Evolutionary conservation across 1,140 invertebrate species (phyloP).

Genomic region (Pseudomyrmex gracilis): DNA sequence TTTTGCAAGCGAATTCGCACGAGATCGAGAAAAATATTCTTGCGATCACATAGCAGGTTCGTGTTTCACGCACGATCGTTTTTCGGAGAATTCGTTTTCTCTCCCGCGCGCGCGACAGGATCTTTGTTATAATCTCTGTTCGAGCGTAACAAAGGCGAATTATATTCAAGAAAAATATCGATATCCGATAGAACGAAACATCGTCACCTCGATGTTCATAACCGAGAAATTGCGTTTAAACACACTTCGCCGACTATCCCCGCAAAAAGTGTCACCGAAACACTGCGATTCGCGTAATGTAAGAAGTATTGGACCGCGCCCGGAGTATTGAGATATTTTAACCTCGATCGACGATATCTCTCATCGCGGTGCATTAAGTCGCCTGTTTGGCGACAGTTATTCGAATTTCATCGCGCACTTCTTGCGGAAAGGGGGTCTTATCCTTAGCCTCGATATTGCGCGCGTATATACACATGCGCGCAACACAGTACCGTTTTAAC

Average conservation of each 20-base stretch:
- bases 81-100: not conserved
- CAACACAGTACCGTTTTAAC: not conserved
- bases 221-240: not conserved
- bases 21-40: not conserved
- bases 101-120: not conserved
- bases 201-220: not conserved
- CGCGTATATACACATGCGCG: conserved; percentile 11
- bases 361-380: conserved; percentile 38
- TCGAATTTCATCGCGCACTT: conserved; percentile 11
- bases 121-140: not conserved
- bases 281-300: not conserved
- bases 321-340: conserved; percentile 34
- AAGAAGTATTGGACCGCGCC: not conserved
- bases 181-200: not conserved
- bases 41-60: not conserved
- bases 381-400: not conserved
- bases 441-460: not conserved
- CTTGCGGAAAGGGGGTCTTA: not conserved
- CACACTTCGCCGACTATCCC: conserved; percentile 6
- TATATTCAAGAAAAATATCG: not conserved
- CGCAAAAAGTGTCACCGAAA: conserved; percentile 4
- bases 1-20: too few species aligned
- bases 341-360: conserved; percentile 14
- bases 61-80: not conserved
- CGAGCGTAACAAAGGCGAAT: not conserved